A percentile compares a stretch with the other conserved stretches of the same genome.
Evolutionary conservation across 2,888 invertebrate genomes (phyloP).

Genomic region (Ennomos fuscantarius): DNA sequence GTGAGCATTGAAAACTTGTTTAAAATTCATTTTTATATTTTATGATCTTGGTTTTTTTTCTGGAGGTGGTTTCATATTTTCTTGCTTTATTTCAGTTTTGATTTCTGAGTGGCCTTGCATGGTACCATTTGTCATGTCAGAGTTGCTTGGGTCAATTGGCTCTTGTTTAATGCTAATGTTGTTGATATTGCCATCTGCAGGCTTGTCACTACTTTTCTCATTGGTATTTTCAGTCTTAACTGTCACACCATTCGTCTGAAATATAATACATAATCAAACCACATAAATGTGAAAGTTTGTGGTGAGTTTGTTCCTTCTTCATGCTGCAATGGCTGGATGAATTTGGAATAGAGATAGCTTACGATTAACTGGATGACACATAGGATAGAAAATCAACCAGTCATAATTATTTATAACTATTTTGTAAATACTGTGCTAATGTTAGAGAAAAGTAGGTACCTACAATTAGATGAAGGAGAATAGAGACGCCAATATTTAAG

Average conservation of each 20-base stretch:
- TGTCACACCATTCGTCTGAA: constrained; percentile 74
- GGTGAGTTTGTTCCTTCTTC: too few relatives aligned
- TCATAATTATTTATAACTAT: too few relatives aligned
- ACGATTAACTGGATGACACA: too few relatives aligned
- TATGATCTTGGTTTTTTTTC: constrained; percentile 90
- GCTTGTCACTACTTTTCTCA: constrained; percentile 70
- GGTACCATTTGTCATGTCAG: constrained; percentile 75
- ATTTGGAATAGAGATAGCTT: too few relatives aligned
- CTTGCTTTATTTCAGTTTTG: constrained; percentile 89
- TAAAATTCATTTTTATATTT: constrained; percentile 40
- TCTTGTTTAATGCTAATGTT: constrained; percentile 81
- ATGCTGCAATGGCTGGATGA: too few relatives aligned
- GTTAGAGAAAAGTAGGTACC: too few relatives aligned
- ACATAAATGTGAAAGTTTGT: too few relatives aligned
- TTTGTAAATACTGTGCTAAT: too few relatives aligned
- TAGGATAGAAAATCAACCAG: too few relatives aligned
- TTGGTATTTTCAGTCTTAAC: constrained; percentile 72
- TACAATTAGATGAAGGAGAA: too few relatives aligned
- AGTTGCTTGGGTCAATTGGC: constrained; percentile 73
- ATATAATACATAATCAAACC: constrained; percentile 16
- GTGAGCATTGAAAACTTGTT: too few relatives aligned
- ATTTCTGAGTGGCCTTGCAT: constrained; percentile 81
- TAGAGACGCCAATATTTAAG: too few relatives aligned
- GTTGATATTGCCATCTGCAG: constrained; percentile 66
- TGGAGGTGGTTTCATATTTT: constrained; percentile 94